These are phyloP conservation scores for Myoxocephalus aenaeus DNA, from an alignment of 2,797 vertebrate species.

Conservation along the genomic window DNA sequence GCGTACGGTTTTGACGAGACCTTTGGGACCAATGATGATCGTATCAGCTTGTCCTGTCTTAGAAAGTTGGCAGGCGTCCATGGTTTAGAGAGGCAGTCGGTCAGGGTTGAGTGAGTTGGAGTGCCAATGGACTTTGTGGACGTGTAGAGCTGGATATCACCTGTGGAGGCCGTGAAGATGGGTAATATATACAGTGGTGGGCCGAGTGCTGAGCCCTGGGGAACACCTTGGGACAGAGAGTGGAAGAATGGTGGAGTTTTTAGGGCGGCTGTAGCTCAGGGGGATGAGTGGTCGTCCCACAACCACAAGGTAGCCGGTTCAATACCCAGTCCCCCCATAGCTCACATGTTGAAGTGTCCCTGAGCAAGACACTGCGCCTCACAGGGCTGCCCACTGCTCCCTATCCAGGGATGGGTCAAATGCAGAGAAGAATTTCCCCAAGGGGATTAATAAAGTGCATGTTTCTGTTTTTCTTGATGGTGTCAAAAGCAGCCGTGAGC, in stretches of 20 bases:
- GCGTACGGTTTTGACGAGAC: background rate
- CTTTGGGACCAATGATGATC: background rate
- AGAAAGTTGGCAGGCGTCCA: background rate
- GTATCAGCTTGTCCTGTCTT: constrained; percentile 1
- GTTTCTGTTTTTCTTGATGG: no score
- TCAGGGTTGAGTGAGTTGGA: background rate
- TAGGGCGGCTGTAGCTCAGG: no score
- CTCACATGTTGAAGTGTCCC: no score
- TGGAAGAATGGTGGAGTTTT: background rate
- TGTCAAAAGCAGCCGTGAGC: background rate
- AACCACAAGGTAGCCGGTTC: no score
- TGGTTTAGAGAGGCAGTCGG: background rate
- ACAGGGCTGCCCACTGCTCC: no score
- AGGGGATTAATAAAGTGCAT: no score
- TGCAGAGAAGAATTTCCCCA: no score
- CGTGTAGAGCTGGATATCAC: background rate
- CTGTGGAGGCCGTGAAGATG: background rate
- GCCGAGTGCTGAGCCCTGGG: background rate
- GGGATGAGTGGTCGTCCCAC: no score
- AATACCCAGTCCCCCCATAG: no score
- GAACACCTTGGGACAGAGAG: background rate
- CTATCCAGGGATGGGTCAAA: no score
- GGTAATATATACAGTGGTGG: background rate
- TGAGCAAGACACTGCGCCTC: no score
- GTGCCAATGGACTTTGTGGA: background rate